phyloP scores from a whole-genome alignment of 2,888 invertebrate genomes.

The Camptogramma bilineatum region DNA sequence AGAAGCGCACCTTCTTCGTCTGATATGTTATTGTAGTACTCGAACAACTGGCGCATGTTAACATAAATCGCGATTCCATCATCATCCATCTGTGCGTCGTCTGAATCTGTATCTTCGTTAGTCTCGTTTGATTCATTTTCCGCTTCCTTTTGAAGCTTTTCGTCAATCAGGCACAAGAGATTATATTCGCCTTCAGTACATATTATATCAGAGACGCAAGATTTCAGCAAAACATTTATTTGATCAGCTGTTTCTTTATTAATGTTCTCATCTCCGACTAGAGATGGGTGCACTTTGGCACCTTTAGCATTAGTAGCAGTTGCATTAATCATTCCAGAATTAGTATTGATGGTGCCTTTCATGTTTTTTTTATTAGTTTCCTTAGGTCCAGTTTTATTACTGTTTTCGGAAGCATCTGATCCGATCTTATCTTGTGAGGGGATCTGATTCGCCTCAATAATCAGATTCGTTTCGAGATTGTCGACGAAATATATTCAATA shows the following conservation, averaged over 20 bases:
- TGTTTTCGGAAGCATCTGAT: no score
- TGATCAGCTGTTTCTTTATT: background rate
- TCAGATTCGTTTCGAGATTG: background rate
- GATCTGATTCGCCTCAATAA: background rate
- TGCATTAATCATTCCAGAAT: background rate
- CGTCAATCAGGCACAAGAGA: background rate
- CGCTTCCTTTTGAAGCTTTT: background rate
- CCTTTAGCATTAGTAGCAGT: no score
- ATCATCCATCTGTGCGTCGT: background rate
- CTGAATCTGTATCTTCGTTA: background rate
- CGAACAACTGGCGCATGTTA: slow-evolving; percentile 5
- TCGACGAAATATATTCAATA: background rate
- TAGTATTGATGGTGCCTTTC: no score
- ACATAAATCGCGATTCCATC: background rate
- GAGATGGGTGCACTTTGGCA: background rate
- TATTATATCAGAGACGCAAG: background rate
- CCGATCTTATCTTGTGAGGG: background rate
- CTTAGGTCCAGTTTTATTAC: no score
- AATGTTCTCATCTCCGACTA: background rate
- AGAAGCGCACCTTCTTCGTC: background rate
- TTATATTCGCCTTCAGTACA: background rate
- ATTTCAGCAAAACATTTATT: background rate
- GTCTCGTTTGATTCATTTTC: background rate
- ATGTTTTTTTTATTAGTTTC: no score
- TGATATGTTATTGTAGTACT: slow-evolving; percentile 9